phyloP scores from a whole-genome alignment of 2,113 vertebrate species.

The Pelusios castaneus region DNA sequence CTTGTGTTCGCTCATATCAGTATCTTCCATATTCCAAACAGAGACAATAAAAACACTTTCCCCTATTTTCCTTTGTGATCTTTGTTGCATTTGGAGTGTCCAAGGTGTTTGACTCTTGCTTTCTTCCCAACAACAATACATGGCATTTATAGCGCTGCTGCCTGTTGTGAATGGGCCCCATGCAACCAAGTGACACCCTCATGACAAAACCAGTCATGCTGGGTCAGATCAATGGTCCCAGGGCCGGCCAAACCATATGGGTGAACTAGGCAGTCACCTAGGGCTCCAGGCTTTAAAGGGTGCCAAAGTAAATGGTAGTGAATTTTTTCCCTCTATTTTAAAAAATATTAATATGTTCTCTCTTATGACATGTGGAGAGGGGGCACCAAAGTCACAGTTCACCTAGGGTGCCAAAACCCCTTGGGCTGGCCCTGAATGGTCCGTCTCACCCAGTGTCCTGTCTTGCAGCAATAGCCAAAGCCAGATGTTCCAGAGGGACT shows the following conservation, averaged over 20 bases:
- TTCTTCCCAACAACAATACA: neutral
- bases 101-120: neutral
- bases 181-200: conserved; percentile 40
- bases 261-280: too few relatives aligned
- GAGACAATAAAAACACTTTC: conserved; percentile 50
- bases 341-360: too few relatives aligned
- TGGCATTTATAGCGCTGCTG: neutral
- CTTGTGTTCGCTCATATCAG: conserved; percentile 34
- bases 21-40: conserved; percentile 51
- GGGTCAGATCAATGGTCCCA: neutral
- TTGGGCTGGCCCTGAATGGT: too few relatives aligned
- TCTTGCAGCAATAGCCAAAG: neutral
- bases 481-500: neutral
- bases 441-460: neutral
- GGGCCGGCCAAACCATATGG: too few relatives aligned
- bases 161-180: conserved; percentile 3
- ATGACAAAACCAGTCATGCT: neutral
- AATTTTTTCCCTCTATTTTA: too few relatives aligned
- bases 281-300: too few relatives aligned
- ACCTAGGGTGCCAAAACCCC: too few relatives aligned
- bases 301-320: too few relatives aligned
- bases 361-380: too few relatives aligned
- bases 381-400: too few relatives aligned
- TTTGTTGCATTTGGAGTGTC: conserved; percentile 43
- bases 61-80: conserved; percentile 43